Conservation (phyloP, 2,113 vertebrate species). For the Meles meles region DNA sequence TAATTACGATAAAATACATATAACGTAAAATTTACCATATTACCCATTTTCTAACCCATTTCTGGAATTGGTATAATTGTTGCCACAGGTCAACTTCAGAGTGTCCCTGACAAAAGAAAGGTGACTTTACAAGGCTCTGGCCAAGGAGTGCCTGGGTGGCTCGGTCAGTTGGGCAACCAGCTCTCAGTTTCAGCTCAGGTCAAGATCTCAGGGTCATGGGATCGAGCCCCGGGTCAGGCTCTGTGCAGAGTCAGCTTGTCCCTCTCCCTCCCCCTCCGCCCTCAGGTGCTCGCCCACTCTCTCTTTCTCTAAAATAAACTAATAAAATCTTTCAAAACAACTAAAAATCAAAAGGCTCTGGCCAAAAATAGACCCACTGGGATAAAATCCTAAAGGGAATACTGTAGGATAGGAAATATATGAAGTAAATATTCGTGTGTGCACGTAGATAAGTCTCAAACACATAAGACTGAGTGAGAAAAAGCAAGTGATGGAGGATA, state of each 20-base stretch:
- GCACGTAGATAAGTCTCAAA: not conserved
- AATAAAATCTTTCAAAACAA: not conserved
- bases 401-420: not conserved
- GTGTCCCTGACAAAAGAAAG: not conserved
- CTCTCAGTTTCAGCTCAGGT: not conserved
- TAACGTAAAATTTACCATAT: not conserved
- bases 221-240: not conserved
- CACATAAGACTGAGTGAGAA: not conserved
- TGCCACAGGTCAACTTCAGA: not conserved
- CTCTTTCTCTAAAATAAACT: not conserved
- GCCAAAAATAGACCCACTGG: not conserved
- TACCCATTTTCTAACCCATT: not conserved
- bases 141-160: not conserved
- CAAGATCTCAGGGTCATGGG: not conserved
- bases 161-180: not conserved
- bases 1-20: not conserved
- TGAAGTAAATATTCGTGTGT: not conserved
- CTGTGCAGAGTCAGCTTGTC: not conserved
- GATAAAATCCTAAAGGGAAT: not conserved
- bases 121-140: not conserved
- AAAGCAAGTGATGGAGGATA: not conserved
- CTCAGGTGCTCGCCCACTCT: not conserved
- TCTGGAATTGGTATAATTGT: not conserved
- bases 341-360: not conserved
- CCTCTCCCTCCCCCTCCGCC: not conserved